Evolutionary conservation across 1,140 invertebrate species (phyloP), one percentile per base, ranked within the genome.

Genomic region (Formica selysi): DNA sequence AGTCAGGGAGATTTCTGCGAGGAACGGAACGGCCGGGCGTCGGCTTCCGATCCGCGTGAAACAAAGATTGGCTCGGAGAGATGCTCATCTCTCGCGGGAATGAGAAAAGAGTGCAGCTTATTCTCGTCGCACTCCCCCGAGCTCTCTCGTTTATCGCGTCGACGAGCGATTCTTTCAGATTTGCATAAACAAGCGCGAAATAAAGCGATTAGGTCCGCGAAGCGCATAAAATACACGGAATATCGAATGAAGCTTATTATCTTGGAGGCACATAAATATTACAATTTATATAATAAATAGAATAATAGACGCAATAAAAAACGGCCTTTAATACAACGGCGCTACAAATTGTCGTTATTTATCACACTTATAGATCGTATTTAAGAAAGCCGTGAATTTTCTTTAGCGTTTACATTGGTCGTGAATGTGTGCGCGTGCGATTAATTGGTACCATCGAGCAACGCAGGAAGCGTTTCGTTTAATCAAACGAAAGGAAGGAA

Each of bases 61-160:
- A 68, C 78, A 57, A 70, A 73, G 87, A 91, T 92, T 90, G 87
- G 87, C 81, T 86, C 59, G 8, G 51, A 71, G 68, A 87, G 90
- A 51, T 51, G 48, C 88, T 86, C 78, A 41, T 74, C 32, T 64
- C 73, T 64, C 57, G 70, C 26, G 44, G 13, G n/a, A 70, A 10
- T 48, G 32, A 48, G 73, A 74, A 65, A 22, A 13, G 11, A 38
- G 13, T 62, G 1, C 26, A 13, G 68, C 29, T 80, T 22, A 26
- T 48, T 54, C 13, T 64, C 13, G 29, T 54, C 44, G 11, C 64
- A 7, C 26, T 13, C 48, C 16, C 48, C n/a, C 13, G 13, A 19
- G 62, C 41, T 8, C 29, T 22, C 32, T 22, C 26, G 13, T 83
- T 83, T 83, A 48, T 83, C 68, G 54, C 3, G 67, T 41, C 32